These are phyloP conservation scores for Coptodon bakossiorum DNA, from an alignment of 2,113 vertebrate genomes.

Conservation along the genomic window DNA sequence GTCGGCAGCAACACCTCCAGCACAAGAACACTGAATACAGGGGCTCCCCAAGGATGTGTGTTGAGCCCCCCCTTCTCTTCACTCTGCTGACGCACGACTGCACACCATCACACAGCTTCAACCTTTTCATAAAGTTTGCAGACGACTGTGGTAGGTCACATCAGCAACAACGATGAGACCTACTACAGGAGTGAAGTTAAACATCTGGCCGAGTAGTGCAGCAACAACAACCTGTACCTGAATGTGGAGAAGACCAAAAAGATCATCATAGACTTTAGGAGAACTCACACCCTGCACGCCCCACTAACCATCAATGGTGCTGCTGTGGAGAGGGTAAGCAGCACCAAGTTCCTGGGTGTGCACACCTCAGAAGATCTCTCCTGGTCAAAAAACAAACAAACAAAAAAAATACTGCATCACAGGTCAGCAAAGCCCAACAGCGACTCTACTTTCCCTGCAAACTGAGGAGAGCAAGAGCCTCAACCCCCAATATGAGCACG, in stretches of 20 bases:
- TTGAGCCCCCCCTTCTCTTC: neutral
- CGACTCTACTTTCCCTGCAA: rapidly evolving
- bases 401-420: neutral
- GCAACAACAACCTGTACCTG: neutral
- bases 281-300: rapidly evolving
- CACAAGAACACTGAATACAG: neutral
- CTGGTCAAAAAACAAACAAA: neutral
- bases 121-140: neutral
- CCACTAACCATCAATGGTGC: neutral
- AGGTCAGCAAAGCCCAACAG: neutral
- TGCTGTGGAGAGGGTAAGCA: neutral
- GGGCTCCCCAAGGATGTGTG: neutral
- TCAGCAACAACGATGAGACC: neutral
- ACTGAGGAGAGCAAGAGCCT: neutral
- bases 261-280: neutral
- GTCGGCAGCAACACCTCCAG: neutral
- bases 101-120: neutral
- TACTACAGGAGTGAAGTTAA: neutral
- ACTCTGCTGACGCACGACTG: neutral
- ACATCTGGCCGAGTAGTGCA: neutral
- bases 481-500: neutral
- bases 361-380: neutral
- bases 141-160: neutral
- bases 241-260: neutral
- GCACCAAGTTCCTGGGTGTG: neutral